Conservation (phyloP, 2,888 invertebrate species). For the Leucoma salicis region DNA sequence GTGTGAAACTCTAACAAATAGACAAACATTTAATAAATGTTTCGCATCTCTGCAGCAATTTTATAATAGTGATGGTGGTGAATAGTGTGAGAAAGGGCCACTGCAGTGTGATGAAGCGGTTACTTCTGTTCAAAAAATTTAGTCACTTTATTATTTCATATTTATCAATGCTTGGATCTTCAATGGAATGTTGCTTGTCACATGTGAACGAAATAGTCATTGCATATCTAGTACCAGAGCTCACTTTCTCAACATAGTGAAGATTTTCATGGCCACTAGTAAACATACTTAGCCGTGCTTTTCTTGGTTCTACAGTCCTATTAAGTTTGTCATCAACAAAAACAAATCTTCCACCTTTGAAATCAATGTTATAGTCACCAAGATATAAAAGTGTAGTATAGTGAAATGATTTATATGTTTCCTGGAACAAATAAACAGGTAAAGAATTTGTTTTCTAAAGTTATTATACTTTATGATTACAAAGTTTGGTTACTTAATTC, state of each 20-base stretch:
- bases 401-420: constrained; percentile 92
- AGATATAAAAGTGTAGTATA: constrained; percentile 93
- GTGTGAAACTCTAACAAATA: no score
- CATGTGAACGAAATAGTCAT: constrained; percentile 94
- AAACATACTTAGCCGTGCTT: constrained; percentile 91
- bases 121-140: no score
- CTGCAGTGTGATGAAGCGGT: no score
- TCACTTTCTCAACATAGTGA: constrained; percentile 91
- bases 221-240: constrained; percentile 88
- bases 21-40: no score
- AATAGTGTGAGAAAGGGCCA: no score
- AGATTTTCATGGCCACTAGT: constrained; percentile 94
- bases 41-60: no score
- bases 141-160: constrained; percentile 37
- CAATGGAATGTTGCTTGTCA: constrained; percentile 85
- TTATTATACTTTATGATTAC: no score
- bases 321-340: constrained; percentile 87
- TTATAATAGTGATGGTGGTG: no score
- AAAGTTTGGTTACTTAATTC: no score
- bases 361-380: constrained; percentile 88
- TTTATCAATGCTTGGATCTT: constrained; percentile 70
- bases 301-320: constrained; percentile 88
- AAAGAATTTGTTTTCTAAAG: no score
- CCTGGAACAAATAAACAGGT: constrained; percentile 74
- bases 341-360: constrained; percentile 91